Base-by-base conservation (phyloP, 2,888 invertebrate genomes). In the Ametastegia equiseti region DNA sequence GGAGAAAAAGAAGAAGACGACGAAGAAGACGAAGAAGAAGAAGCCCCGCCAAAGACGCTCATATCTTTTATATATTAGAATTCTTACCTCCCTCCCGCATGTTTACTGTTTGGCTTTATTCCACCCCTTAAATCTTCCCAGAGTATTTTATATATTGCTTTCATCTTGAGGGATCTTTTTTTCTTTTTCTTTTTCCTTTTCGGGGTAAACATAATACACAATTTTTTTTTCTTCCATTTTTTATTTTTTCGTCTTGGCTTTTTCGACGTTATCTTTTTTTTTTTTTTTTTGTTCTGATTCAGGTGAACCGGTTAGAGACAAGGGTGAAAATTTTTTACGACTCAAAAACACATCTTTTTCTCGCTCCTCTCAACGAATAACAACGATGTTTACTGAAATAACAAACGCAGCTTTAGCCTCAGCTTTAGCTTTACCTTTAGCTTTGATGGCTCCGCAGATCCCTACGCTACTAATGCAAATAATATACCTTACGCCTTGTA, bases 41-140 rank as follows among this genome's bases (percentile, higher is more conserved):
- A 23, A 69, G 83, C 86, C 9, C 23, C 15, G 42, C 42, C 27
- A 78, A 60, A 60, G 78, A 45, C 63, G 27, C 87, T 90, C 90
- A 90, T 90, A 91, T 91, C 90, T 90, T 90, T 91, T 90, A 89
- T 90, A 90, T 88, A 90, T 89, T 89, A 88, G 88, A 89, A 90
- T 88, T 90, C 88, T 87, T 89, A 84, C 87, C 83, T 83, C 84
- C 80, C 79, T 67, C 81, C 80, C 82, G 82, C 85, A 88, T 88
- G 89, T 89, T 89, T 89, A 89, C 87, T 86, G 89, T 89, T 89
- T 89, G 89, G 89, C 23, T 89, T 89, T 89, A 88, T 88, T 86
- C 85, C 83, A 83, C 83, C 84, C 50, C 80, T 36, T 60, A 27
- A 39, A 27, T 39, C n/a, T 39, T 39, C 36, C 65, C 36, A 39